Conservation (phyloP, 2,797 vertebrate species). For the Fringilla coelebs region DNA sequence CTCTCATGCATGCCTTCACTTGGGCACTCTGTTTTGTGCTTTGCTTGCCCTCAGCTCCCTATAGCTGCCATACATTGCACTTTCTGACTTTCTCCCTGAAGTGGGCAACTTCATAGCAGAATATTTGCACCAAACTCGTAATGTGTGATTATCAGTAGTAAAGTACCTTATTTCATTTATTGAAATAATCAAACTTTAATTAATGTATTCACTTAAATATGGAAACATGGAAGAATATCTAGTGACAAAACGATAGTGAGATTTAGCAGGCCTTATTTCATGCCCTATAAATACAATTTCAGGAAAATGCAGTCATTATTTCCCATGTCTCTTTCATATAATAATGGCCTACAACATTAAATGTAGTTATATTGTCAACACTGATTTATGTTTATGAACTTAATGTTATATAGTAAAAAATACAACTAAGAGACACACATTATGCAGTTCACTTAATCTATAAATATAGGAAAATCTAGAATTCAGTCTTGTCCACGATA, state of each 20-base stretch:
- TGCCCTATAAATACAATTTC: conserved; percentile 7
- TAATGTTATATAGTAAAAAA: not conserved
- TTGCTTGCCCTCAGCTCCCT: not conserved
- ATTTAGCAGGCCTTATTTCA: conserved; percentile 32
- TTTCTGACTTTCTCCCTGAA: not conserved
- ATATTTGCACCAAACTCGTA: not conserved
- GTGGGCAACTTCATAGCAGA: not conserved
- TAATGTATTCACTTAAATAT: not conserved
- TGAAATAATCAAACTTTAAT: not conserved
- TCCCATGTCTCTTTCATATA: conserved; percentile 19
- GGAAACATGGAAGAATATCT: not conserved
- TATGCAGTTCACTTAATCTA: not conserved
- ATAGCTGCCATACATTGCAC: not conserved
- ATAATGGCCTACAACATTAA: not conserved
- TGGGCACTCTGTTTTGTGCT: not conserved
- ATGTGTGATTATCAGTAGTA: not conserved
- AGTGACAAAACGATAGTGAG: not conserved
- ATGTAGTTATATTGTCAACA: not conserved
- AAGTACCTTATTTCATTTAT: not conserved
- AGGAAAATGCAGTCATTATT: not conserved
- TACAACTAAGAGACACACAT: not conserved
- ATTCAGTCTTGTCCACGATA: not conserved
- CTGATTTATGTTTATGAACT: not conserved
- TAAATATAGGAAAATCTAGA: not conserved
- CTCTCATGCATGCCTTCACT: not conserved